Evolutionary conservation across 2,113 vertebrate species (phyloP).

Genomic region (Salvelinus fontinalis): DNA sequence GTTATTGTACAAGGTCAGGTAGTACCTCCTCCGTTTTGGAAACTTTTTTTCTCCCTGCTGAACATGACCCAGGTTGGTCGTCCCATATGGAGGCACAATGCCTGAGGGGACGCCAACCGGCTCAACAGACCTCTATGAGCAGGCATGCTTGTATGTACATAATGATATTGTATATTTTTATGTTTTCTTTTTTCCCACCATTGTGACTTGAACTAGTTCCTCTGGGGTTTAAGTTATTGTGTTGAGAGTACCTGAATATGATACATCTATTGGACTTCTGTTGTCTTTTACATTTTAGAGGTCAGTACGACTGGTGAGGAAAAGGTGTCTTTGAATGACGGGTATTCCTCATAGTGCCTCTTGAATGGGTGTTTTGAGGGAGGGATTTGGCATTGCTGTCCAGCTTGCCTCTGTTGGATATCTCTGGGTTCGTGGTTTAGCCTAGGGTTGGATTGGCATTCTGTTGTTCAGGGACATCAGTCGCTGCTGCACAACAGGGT

Average conservation of each 20-base stretch:
- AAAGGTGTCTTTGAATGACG: conserved; percentile 61
- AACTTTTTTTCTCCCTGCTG: too few relatives aligned
- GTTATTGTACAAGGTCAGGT: conserved; percentile 27
- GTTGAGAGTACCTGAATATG: conserved; percentile 77
- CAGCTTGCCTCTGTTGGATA: not conserved
- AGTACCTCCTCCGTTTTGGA: too few relatives aligned
- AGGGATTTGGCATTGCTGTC: not conserved
- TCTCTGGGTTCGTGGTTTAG: conserved; percentile 15
- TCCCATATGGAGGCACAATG: conserved; percentile 34
- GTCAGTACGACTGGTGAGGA: conserved; percentile 31
- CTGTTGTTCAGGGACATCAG: not conserved
- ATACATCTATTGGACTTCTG: conserved; percentile 50
- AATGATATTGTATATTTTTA: conserved; percentile 69
- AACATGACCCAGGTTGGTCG: conserved; percentile 15
- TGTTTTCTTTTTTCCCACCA: conserved; percentile 20
- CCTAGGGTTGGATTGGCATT: not conserved
- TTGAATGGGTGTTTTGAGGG: conserved; percentile 23
- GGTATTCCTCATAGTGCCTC: conserved; percentile 58
- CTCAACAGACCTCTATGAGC: conserved; percentile 54
- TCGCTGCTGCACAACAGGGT: not conserved
- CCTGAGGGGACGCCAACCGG: conserved; percentile 48
- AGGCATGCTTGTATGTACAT: conserved; percentile 65
- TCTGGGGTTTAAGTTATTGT: conserved; percentile 73
- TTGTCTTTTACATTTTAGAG: conserved; percentile 22
- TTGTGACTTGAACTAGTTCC: conserved; percentile 46